Evolutionary conservation across 1,140 invertebrate species (phyloP), one percentile per base, ranked within the genome.

Genomic region (Sycobia sp.): DNA sequence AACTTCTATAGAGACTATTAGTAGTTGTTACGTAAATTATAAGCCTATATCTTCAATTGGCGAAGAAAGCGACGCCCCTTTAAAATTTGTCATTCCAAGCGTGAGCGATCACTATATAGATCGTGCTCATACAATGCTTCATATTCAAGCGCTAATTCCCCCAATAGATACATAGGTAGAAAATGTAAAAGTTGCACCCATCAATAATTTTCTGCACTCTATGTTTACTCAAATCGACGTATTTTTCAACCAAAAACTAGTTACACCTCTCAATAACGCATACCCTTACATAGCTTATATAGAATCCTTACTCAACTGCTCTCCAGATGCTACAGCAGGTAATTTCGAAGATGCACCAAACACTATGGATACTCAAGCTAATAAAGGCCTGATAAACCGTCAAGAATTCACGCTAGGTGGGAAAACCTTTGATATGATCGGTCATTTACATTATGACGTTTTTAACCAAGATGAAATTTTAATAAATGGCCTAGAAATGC

Each of bases 221-320:
- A 62, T 83, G 25, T 81, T 82, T 58, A 75, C 63, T 66, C 75
- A 79, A 55, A 65, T 81, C 1, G 73, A 78, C 63, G 66, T 82
- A n/a, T 76, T 73, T 66, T 71, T 83, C 8, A 82, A 83, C 71
- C 76, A 81, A 67, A 80, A 77, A 70, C 65, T 79, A 23, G 65
- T 83, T 3, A 79, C 76, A 13, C 72, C 77, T 0, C 68, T 76
- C 16, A 77, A 75, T 47, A 76, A 77, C 57, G 75, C 74, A 14
- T 83, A 84, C 69, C 71, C 73, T n/a, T 83, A 80, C 67, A 60
- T 74, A 53, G 72, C 75, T 3, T 83, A 83, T 47, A 73, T 84
- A 9, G 78, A 84, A 73, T 82, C 73, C 4, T 51, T 80, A 7
- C 61, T 78, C 5, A 72, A 72, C 65, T 83, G 81, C 71, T 71